Percentiles rank a stretch among this genome's conserved stretches.
Conservation (phyloP, 2,113 vertebrate species). For the Grantiella picta region DNA sequence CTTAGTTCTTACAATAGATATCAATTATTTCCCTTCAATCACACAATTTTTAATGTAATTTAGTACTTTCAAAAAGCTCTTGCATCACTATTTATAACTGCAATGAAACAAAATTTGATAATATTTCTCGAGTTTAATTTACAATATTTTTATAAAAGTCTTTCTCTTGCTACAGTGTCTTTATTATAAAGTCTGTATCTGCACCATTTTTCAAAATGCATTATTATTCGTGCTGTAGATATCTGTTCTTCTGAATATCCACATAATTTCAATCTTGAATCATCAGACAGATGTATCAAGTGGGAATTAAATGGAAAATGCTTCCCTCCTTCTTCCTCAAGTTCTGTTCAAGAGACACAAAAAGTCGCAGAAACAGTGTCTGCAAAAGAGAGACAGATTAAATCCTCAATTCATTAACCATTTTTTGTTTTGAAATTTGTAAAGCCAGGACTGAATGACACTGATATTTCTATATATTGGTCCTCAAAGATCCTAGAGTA, state of each 20-base stretch:
- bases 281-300: background rate
- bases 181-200: background rate
- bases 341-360: background rate
- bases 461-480: background rate
- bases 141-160: background rate
- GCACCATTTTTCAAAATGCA: background rate
- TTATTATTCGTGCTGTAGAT: background rate
- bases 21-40: background rate
- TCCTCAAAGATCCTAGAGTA: background rate
- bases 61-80: background rate
- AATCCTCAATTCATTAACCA: background rate
- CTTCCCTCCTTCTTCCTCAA: background rate
- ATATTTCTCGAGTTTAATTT: background rate
- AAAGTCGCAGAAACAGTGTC: background rate
- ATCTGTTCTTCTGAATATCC: background rate
- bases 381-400: background rate
- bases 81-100: background rate
- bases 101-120: background rate
- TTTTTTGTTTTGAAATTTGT: background rate
- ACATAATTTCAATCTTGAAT: background rate
- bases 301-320: background rate
- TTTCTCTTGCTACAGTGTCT: background rate
- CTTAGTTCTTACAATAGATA: background rate
- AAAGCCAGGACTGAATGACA: background rate
- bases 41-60: background rate